Base-by-base conservation (phyloP, 2,888 invertebrate species). In the Tuberolachnus salignus region DNA sequence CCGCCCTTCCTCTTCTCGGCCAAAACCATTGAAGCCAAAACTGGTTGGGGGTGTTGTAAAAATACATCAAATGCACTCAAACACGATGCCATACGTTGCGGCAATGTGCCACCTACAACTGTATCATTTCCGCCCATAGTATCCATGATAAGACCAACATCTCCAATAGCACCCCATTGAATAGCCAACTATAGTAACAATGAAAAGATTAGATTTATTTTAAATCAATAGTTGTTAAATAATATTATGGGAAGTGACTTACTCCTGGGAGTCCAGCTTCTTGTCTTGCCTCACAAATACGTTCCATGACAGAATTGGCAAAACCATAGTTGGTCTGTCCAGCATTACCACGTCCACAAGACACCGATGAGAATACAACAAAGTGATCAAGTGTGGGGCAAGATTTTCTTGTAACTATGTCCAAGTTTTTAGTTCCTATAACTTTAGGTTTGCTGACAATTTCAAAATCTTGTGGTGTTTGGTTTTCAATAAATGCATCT, bases 81-180 rank as follows among this genome's bases (percentile, higher is more conserved):
- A 86, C 98, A 98, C 44, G 96, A 97, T 19, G 91, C 87, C 88
- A 99, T 95, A 83, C 96, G 90, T 87, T 99, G 98, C 16, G 98
- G 98, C 83, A 97, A 86, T 13, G 98, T 98, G 82, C 98, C 98
- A 81, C 97, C 96, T 82, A 98, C 92, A 83, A 94, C 94, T 0
- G 93, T 92, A 74, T 95, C 94, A 86, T 96, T 97, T 64, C 95
- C 94, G 67, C 95, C 93, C 90, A 97, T 92, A 66, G 91, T 92
- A 84, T 97, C 95, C 84, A 94, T 87, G 81, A 98, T 90, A 80
- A 98, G 89, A 74, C 98, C 98, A 59, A 97, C 97, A 86, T 98
- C 98, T 80, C 97, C 98, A 84, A 99, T 94, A 81, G 98, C 98
- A 83, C 98, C 98, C 98, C 98, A 99, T 87, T 99, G 98, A 83